Conservation (phyloP, 2,888 invertebrate genomes). For the Willowsia nigromaculata region DNA sequence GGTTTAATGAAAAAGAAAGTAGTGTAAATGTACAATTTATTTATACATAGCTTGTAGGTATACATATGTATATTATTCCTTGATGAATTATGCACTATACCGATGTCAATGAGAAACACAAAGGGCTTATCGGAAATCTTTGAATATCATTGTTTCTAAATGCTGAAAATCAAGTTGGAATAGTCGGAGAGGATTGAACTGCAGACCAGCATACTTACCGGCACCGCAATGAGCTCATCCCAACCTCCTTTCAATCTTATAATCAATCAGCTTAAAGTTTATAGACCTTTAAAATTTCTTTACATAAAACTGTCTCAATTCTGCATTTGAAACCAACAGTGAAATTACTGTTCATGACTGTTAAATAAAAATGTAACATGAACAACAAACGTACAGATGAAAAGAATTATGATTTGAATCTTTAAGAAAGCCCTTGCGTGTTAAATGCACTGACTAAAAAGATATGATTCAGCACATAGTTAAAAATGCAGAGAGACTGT, state of each 20-base stretch:
- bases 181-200: too few relatives aligned
- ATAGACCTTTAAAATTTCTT: neutral
- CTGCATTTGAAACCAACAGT: slow-evolving; percentile 25
- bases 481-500: neutral
- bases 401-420: neutral
- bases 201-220: too few relatives aligned
- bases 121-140: too few relatives aligned
- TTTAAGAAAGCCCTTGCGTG: neutral
- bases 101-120: too few relatives aligned
- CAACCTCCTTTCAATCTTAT: neutral
- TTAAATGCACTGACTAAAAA: too few relatives aligned
- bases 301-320: neutral
- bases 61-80: too few relatives aligned
- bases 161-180: too few relatives aligned
- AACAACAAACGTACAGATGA: neutral
- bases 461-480: too few relatives aligned
- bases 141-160: too few relatives aligned
- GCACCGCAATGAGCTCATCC: too few relatives aligned
- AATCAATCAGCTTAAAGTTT: neutral
- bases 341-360: slow-evolving; percentile 12
- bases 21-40: neutral
- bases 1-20: neutral
- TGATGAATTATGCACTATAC: too few relatives aligned
- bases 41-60: too few relatives aligned
- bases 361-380: neutral